phyloP scores from a whole-genome alignment of 2,888 invertebrate species.

The Ichneumon xanthorius region DNA sequence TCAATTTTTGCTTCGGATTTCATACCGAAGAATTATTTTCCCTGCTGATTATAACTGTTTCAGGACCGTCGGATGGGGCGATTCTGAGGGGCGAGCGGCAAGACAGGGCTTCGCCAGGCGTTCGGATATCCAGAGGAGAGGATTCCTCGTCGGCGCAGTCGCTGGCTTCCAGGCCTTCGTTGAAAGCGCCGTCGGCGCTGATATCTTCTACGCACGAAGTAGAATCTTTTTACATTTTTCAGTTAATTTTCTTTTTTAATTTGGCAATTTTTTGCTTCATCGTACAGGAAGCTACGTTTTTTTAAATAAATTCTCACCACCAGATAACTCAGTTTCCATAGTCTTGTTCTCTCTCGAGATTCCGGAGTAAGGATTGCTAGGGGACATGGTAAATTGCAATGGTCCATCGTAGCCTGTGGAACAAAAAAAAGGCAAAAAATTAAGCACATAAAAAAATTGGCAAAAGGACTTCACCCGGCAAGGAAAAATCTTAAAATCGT shows the following conservation, averaged over 20 bases:
- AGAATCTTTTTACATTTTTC: constrained; percentile 78
- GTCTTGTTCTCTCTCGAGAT: constrained; percentile 79
- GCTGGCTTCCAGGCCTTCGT: constrained; percentile 76
- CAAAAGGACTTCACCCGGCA: too few species aligned
- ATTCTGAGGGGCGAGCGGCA: constrained; percentile 82
- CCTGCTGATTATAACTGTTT: constrained; percentile 78
- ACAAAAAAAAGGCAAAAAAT: constrained; percentile 81
- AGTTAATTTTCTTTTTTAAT: constrained; percentile 73
- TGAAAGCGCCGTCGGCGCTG: constrained; percentile 79
- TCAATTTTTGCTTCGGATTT: constrained; percentile 19
- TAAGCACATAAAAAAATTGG: not conserved
- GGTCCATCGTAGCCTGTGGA: constrained; percentile 93
- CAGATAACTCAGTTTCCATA: constrained; percentile 79
- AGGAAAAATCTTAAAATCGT: too few species aligned
- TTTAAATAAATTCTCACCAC: constrained; percentile 68
- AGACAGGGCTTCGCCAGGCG: constrained; percentile 79
- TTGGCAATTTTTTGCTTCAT: constrained; percentile 14
- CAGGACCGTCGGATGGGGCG: constrained; percentile 81
- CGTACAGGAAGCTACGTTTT: not conserved
- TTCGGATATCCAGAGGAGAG: constrained; percentile 83
- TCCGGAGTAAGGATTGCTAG: constrained; percentile 90
- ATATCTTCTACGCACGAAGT: constrained; percentile 79
- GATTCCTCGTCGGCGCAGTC: constrained; percentile 85
- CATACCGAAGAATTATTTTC: constrained; percentile 81
- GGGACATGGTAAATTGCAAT: constrained; percentile 93